These are phyloP conservation scores for Drosophila birchii DNA, from an alignment of 2,888 invertebrate genomes.

Conservation along the genomic window DNA sequence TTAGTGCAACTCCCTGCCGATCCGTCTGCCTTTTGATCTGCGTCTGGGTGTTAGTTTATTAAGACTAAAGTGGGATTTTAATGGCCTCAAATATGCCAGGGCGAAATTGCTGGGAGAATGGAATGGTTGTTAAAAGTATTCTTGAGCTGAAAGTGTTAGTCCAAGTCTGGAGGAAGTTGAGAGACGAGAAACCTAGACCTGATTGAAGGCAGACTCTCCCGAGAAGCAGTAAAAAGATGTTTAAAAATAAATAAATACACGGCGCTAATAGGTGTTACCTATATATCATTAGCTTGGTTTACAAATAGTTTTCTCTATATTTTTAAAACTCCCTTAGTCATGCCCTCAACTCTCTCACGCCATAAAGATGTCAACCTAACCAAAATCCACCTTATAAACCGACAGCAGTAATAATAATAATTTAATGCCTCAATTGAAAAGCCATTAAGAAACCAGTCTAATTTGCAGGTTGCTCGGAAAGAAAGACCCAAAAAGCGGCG, in stretches of 20 bases:
- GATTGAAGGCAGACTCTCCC: not conserved
- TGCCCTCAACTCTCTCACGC: conserved; percentile 57
- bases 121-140: not conserved
- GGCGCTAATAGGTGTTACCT: not conserved
- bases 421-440: conserved; percentile 68
- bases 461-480: conserved; percentile 53
- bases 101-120: conserved; percentile 13
- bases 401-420: conserved; percentile 42
- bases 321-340: not conserved
- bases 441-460: conserved; percentile 69
- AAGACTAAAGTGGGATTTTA: conserved; percentile 58
- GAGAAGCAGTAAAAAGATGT: not conserved
- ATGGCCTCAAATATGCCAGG: conserved; percentile 65
- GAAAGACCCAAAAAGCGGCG: not conserved
- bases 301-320: not conserved
- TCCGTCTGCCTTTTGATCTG: conserved; percentile 25
- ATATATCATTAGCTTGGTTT: not conserved
- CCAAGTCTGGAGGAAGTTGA: not conserved
- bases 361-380: conserved; percentile 56
- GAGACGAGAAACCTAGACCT: not conserved
- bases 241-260: not conserved
- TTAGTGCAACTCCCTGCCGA: conserved; percentile 37
- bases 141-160: not conserved
- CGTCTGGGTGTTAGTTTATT: conserved; percentile 77
- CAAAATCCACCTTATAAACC: conserved; percentile 58